Percentiles rank a stretch among this genome's conserved stretches.
Conservation (phyloP, 2,113 vertebrate species). For the Leptosomus discolor region DNA sequence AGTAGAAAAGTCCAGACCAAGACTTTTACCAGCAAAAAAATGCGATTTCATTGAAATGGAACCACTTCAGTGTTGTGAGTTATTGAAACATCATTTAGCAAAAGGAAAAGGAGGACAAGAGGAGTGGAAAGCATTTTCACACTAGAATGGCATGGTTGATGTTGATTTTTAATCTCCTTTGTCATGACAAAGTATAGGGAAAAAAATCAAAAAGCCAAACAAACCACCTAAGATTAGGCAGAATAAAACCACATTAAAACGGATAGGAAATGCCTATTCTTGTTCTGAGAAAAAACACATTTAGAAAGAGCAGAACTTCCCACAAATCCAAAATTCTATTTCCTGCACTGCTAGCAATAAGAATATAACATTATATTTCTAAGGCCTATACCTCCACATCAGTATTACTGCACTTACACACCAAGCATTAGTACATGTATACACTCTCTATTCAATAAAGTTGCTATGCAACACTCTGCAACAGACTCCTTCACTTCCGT, state of each 20-base stretch:
- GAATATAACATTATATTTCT: not conserved
- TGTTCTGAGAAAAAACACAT: not conserved
- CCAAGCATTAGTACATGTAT: not conserved
- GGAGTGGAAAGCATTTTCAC: not conserved
- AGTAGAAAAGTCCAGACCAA: not conserved
- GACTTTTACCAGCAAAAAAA: not conserved
- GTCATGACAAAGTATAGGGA: not conserved
- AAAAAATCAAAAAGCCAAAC: not conserved
- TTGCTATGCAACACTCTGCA: slow-evolving; percentile 34
- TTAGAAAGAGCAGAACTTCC: not conserved
- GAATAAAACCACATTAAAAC: not conserved
- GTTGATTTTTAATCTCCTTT: not conserved
- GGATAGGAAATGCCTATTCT: not conserved
- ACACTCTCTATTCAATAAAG: not conserved
- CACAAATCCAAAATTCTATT: not conserved
- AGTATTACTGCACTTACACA: not conserved
- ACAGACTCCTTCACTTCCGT: not conserved
- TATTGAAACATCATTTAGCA: not conserved
- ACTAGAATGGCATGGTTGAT: not conserved
- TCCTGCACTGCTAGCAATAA: not conserved
- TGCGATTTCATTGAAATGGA: not conserved
- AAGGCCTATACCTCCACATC: not conserved
- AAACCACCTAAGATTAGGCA: not conserved
- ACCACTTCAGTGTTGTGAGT: not conserved
- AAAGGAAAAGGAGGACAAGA: not conserved